Conservation (phyloP, 2,888 invertebrate species). For the Notodonta dromedarius region DNA sequence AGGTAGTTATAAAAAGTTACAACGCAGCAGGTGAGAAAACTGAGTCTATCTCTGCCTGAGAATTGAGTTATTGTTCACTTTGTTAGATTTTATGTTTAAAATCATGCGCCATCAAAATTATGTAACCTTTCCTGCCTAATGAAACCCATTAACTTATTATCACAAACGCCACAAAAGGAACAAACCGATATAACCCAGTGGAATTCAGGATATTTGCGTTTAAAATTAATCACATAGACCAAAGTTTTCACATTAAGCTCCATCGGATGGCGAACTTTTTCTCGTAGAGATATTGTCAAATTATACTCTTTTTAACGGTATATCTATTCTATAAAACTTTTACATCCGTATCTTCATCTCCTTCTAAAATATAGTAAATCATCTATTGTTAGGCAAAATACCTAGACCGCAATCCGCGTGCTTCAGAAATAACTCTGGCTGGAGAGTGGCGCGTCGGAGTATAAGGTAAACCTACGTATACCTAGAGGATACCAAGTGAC, state of each 20-base stretch:
- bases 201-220: slow-evolving; percentile 63
- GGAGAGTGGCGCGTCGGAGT: slow-evolving; percentile 53
- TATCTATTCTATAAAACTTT: not conserved
- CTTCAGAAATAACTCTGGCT: slow-evolving; percentile 64
- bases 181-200: slow-evolving; percentile 31
- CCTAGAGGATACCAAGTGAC: slow-evolving; percentile 41
- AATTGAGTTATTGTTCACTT: slow-evolving; percentile 7
- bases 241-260: slow-evolving; percentile 70
- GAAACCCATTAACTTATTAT: too few relatives aligned
- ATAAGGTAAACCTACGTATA: slow-evolving; percentile 45
- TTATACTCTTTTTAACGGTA: not conserved
- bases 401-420: slow-evolving; percentile 56
- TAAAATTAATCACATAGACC: slow-evolving; percentile 56
- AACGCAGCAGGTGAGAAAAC: slow-evolving; percentile 27
- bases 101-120: not conserved
- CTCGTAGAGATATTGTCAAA: slow-evolving; percentile 42
- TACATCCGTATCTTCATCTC: slow-evolving; percentile 27
- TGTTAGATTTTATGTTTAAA: not conserved
- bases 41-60: slow-evolving; percentile 12
- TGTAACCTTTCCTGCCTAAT: not conserved
- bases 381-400: slow-evolving; percentile 63
- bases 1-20: slow-evolving; percentile 42
- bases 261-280: slow-evolving; percentile 50
- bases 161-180: slow-evolving; percentile 20
- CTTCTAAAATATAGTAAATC: slow-evolving; percentile 45